phyloP scores from a whole-genome alignment of 2,113 vertebrate species.

The Sciurus niger region DNA sequence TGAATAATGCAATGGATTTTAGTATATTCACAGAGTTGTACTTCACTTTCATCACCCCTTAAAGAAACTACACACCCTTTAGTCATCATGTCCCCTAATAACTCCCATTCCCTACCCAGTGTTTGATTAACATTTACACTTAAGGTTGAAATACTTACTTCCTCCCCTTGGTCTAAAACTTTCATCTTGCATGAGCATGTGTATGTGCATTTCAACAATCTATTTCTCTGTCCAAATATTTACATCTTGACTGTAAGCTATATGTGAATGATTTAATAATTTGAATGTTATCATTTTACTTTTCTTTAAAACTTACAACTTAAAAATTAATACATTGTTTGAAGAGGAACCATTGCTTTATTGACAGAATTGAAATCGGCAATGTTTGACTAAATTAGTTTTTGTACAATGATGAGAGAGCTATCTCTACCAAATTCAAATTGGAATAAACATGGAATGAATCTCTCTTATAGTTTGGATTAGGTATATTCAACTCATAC shows the following conservation, averaged over 20 bases:
- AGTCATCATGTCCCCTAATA: neutral
- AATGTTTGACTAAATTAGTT: neutral
- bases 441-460: neutral
- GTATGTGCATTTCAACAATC: constrained; percentile 13
- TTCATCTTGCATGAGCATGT: neutral
- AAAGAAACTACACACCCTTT: neutral
- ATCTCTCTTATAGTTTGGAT: neutral
- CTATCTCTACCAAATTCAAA: neutral
- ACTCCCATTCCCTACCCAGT: neutral
- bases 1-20: neutral
- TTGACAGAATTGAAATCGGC: neutral
- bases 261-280: neutral
- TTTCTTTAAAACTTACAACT: constrained; percentile 31
- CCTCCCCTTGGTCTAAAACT: constrained; percentile 7
- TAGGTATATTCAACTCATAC: neutral
- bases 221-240: neutral
- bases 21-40: neutral
- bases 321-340: neutral
- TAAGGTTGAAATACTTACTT: neutral
- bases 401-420: neutral
- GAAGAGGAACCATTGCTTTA: neutral
- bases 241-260: neutral
- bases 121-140: constrained; percentile 6
- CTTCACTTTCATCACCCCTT: neutral
- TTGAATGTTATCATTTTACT: neutral